A percentile compares a stretch with the other conserved stretches of the same genome.
Conservation (phyloP, 2,797 vertebrate genomes). For the Microchirus variegatus region DNA sequence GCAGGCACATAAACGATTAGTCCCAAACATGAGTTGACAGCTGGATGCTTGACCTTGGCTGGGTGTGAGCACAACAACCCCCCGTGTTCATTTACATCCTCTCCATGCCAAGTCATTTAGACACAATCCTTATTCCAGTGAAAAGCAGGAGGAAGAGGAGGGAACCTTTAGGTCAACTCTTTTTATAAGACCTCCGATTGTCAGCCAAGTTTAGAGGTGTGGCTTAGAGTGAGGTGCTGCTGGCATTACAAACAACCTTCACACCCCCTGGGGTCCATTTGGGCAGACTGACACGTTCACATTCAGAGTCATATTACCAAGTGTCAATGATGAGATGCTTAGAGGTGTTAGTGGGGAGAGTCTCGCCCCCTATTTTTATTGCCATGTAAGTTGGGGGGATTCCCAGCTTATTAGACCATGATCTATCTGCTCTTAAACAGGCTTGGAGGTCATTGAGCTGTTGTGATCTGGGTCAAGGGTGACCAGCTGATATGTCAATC, state of each 20-base stretch:
- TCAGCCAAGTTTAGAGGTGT: conserved; percentile 75
- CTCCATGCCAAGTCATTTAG: conserved; percentile 84
- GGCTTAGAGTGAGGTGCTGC: conserved; percentile 73
- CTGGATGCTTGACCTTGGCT: conserved; percentile 80
- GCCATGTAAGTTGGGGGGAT: conserved; percentile 58
- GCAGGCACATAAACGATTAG: conserved; percentile 80
- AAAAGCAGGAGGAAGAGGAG: conserved; percentile 64
- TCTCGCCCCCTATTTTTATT: conserved; percentile 61
- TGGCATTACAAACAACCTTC: conserved; percentile 78
- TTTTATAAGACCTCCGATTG: conserved; percentile 59
- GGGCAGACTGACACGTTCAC: conserved; percentile 62
- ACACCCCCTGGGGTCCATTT: conserved; percentile 68
- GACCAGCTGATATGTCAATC: conserved; percentile 68
- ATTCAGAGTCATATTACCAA: conserved; percentile 78
- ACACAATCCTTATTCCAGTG: conserved; percentile 80
- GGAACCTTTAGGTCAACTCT: conserved; percentile 61
- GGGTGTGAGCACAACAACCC: conserved; percentile 73
- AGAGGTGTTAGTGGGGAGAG: conserved; percentile 66
- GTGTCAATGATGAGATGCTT: conserved; percentile 76
- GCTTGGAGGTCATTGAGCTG: conserved; percentile 59
- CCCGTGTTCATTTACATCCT: conserved; percentile 80
- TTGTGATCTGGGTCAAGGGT: conserved; percentile 67
- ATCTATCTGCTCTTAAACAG: conserved; percentile 71
- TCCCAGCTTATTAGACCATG: conserved; percentile 63
- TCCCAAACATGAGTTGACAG: conserved; percentile 79